Conservation (phyloP, 2,113 vertebrate genomes). For the Proteles cristata region DNA sequence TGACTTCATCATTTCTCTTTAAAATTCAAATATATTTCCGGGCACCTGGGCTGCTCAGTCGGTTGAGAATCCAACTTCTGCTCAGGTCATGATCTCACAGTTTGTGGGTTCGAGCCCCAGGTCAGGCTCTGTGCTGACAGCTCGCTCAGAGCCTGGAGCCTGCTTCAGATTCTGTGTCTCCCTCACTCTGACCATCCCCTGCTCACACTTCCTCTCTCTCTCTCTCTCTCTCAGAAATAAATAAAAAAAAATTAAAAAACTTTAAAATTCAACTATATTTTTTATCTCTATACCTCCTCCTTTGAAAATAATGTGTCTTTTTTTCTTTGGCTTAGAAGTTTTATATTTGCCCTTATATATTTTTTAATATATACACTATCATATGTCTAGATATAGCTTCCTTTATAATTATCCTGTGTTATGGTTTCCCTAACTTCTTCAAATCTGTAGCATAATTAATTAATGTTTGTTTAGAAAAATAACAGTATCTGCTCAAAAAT, state of each 20-base stretch:
- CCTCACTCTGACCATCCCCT: too few species aligned
- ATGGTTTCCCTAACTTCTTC: background rate
- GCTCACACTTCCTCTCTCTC: too few species aligned
- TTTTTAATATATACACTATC: background rate
- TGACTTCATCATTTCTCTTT: background rate
- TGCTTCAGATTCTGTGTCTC: too few species aligned
- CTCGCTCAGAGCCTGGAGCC: too few species aligned
- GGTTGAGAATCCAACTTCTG: too few species aligned
- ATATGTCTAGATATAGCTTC: background rate
- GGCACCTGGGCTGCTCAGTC: too few species aligned
- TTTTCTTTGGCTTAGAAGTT: background rate
- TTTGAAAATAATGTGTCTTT: background rate
- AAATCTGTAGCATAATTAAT: background rate
- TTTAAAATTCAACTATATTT: background rate
- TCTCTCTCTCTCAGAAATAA: too few species aligned
- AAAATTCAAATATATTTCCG: background rate
- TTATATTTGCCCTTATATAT: background rate
- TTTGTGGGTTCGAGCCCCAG: too few species aligned
- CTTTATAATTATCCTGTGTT: background rate
- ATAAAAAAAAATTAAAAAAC: too few species aligned
- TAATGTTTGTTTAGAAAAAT: constrained; percentile 26
- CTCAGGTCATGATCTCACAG: too few species aligned
- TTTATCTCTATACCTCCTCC: background rate
- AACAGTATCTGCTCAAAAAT: background rate
- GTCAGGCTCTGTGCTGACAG: too few species aligned